Conservation (phyloP, 2,797 vertebrate species). For the Botia almorhae region DNA sequence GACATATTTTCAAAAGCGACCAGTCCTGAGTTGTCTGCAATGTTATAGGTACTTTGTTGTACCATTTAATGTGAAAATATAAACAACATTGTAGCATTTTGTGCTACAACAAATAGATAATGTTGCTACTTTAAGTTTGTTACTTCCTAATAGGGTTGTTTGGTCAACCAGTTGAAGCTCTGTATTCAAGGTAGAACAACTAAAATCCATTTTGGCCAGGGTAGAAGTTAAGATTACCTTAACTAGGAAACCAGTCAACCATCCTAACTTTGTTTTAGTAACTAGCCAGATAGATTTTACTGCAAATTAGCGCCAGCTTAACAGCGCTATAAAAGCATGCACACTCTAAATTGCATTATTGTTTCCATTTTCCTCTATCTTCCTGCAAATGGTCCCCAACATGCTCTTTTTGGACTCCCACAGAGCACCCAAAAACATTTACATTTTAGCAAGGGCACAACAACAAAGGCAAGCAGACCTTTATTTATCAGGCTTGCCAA, state of each 20-base stretch:
- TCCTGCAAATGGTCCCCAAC: slow-evolving; percentile 19
- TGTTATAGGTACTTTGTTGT: background rate
- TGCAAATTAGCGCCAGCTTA: background rate
- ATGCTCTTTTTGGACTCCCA: slow-evolving; percentile 24
- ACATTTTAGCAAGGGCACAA: slow-evolving; percentile 68
- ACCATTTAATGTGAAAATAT: background rate
- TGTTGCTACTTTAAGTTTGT: too few relatives aligned
- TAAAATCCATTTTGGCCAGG: too few relatives aligned
- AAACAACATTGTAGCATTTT: background rate
- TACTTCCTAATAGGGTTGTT: too few relatives aligned
- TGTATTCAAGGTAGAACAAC: too few relatives aligned
- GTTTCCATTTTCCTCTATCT: slow-evolving; percentile 48
- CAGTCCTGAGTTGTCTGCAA: background rate
- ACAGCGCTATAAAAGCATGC: slow-evolving; percentile 58
- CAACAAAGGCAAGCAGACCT: slow-evolving; percentile 66
- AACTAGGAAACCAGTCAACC: background rate
- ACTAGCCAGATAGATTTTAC: background rate
- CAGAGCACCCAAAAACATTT: slow-evolving; percentile 23
- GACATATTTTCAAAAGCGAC: slow-evolving; percentile 1
- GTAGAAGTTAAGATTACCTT: too few relatives aligned
- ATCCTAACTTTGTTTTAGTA: background rate
- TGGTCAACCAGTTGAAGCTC: too few relatives aligned
- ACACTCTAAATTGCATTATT: slow-evolving; percentile 43
- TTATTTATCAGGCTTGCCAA: slow-evolving; percentile 70
- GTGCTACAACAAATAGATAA: background rate